Percentiles rank a stretch among this genome's conserved stretches.
Conservation (phyloP, 2,113 vertebrate species). For the Melanerpes formicivorus region DNA sequence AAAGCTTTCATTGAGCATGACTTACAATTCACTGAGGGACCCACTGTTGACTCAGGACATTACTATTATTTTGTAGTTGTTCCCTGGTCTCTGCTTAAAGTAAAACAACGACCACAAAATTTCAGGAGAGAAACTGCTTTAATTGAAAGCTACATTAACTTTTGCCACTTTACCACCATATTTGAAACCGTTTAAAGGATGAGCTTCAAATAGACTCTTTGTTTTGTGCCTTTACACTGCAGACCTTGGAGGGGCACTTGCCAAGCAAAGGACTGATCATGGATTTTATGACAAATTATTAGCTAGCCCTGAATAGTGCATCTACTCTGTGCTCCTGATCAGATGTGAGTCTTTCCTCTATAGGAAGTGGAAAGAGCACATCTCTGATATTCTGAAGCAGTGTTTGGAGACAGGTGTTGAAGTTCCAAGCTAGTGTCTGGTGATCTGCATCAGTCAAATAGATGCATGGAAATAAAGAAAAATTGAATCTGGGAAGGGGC, state of each 20-base stretch:
- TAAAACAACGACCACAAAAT: not conserved
- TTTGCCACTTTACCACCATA: not conserved
- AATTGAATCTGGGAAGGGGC: not conserved
- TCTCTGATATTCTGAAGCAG: not conserved
- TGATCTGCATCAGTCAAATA: not conserved
- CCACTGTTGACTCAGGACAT: not conserved
- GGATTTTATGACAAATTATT: not conserved
- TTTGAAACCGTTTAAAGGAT: not conserved
- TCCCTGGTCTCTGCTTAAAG: not conserved
- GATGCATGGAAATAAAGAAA: not conserved
- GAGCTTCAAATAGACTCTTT: not conserved
- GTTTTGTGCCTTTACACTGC: not conserved
- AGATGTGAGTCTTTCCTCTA: not conserved
- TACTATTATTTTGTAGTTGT: constrained; percentile 35
- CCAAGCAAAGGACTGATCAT: not conserved
- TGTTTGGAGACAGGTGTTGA: not conserved
- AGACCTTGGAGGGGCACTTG: not conserved
- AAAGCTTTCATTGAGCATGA: constrained; percentile 33
- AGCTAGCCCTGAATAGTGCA: not conserved
- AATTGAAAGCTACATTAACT: constrained; percentile 11
- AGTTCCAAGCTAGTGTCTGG: not conserved
- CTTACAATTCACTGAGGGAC: constrained; percentile 23
- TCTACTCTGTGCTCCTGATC: not conserved
- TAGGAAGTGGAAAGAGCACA: not conserved
- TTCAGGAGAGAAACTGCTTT: not conserved